Conservation (phyloP, 2,797 vertebrate species). For the Etheostoma perlongum region DNA sequence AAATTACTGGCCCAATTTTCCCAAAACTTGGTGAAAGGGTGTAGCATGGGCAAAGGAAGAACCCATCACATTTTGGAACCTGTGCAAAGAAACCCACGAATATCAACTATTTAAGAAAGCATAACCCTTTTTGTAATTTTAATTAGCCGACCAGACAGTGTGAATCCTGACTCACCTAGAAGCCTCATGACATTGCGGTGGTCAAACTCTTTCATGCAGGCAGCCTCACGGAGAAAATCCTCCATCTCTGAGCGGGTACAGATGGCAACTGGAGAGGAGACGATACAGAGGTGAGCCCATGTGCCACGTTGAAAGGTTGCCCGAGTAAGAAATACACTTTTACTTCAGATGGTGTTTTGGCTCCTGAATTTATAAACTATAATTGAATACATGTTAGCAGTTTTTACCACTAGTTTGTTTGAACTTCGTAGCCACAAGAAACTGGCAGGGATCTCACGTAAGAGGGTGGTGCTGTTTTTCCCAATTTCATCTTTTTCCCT, state of each 20-base stretch:
- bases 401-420: slow-evolving; percentile 16
- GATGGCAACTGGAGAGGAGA: slow-evolving; percentile 87
- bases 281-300: background rate
- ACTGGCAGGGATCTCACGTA: background rate
- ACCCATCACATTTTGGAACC: no score
- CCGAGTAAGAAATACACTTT: slow-evolving; percentile 18
- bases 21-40: no score
- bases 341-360: background rate
- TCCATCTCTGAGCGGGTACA: slow-evolving; percentile 94
- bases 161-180: slow-evolving; percentile 80
- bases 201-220: slow-evolving; percentile 97
- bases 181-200: slow-evolving; percentile 94
- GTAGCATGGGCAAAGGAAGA: no score
- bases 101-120: no score
- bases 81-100: no score
- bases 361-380: slow-evolving; percentile 12
- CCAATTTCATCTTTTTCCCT: background rate
- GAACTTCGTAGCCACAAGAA: background rate
- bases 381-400: slow-evolving; percentile 3
- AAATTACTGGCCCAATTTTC: no score
- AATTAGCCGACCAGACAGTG: background rate
- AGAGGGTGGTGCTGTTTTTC: background rate
- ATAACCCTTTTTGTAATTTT: background rate
- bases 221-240: slow-evolving; percentile 92
- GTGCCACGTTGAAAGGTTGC: background rate